phyloP scores from a whole-genome alignment of 1,140 invertebrate species.

The Lepidostoma basale region DNA sequence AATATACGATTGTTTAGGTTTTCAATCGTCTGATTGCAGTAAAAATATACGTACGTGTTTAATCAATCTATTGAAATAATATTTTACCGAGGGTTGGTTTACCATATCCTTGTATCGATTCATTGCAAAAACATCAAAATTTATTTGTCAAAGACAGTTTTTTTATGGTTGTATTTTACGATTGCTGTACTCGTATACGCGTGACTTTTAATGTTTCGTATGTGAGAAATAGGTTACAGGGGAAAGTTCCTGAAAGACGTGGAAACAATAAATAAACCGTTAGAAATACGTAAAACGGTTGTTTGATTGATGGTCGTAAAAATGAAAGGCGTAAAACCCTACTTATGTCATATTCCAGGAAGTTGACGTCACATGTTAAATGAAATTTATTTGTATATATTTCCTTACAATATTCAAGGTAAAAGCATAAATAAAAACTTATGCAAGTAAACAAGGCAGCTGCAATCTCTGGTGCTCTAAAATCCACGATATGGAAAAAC shows the following conservation, averaged over 20 bases:
- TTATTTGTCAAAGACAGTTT: no score
- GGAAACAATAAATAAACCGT: constrained; percentile 14
- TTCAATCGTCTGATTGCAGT: no score
- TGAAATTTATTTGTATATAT: neutral
- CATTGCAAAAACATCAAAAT: no score
- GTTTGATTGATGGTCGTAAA: constrained; percentile 11
- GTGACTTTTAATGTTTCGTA: constrained; percentile 9
- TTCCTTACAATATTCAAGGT: no score
- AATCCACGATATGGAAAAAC: neutral
- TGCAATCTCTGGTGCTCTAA: no score
- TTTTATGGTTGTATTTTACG: constrained; percentile 9
- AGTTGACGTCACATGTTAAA: neutral
- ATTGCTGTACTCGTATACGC: constrained; percentile 11
- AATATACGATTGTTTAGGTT: no score
- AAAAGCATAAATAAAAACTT: no score
- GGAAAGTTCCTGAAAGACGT: constrained; percentile 4
- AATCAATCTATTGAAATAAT: no score
- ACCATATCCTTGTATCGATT: no score
- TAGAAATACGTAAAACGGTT: neutral
- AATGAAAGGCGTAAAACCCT: neutral
- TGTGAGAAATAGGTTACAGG: constrained; percentile 12
- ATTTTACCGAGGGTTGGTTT: no score
- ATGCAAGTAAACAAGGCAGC: no score
- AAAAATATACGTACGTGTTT: no score
- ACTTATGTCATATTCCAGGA: neutral